Base-by-base conservation (phyloP, 2,797 vertebrate genomes). In the Pseudochirops corinnae region DNA sequence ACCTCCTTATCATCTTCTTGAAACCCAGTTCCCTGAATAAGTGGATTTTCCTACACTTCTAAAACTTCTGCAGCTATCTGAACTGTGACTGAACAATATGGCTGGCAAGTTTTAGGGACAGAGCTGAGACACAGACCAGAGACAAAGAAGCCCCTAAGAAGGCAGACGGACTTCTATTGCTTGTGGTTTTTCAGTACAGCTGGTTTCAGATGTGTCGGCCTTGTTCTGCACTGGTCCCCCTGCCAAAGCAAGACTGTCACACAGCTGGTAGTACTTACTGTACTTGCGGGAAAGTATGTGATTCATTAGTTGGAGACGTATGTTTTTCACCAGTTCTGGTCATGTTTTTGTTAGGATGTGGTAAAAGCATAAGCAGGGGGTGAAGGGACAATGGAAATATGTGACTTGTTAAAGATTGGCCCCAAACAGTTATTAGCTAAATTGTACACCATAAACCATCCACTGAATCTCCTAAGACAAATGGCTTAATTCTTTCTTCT, bases 321-420 rank as follows among this genome's bases (percentile, higher is more conserved):
- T 99, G 99, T 99, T 99, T 99, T 99, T 99, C 99, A 99, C 99
- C 99, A 99, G 99, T 99, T 99, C 99, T 99, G 99, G 99, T 99
- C 99, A 98, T 99, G 99, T 99, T 99, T 99, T 99, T 99, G 99
- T 99, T 99, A 99, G 99, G 99, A 99, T 99, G 99, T 99, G 99
- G 99, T 99, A 99, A 99, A 99, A 99, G 99, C 99, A 99, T 99
- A 99, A 99, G 99, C 99, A 99, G 99, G 99, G 99, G 99, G 99
- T 99, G 99, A 99, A 98, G 99, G 99, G 98, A 98, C 98, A 98
- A 98, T 98, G 98, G 99, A 98, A 99, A 99, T 99, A 99, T 99
- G 99, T 99, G 99, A 99, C 99, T 99, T 99, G 99, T 99, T 99
- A 99, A 99, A 98, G 99, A 98, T 99, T 99, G 99, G 99, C 99